phyloP scores from a whole-genome alignment of 1,140 invertebrate genomes.

The Drosophila takahashii region DNA sequence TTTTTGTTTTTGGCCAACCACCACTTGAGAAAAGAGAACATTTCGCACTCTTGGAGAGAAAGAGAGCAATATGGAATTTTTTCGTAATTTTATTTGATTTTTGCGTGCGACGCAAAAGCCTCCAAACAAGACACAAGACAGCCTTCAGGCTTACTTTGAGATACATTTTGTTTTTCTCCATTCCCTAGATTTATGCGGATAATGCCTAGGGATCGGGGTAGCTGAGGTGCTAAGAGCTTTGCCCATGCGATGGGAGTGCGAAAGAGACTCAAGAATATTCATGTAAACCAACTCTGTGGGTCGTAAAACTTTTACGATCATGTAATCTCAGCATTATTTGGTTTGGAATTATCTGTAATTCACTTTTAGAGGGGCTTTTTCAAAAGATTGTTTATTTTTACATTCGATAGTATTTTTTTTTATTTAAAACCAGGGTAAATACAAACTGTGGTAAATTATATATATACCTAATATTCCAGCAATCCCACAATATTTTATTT shows the following conservation, averaged over 20 bases:
- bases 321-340: not conserved
- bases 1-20: constrained; percentile 33
- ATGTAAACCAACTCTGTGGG: not conserved
- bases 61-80: not conserved
- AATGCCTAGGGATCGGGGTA: not conserved
- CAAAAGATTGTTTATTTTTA: not conserved
- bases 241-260: not conserved
- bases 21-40: constrained; percentile 30
- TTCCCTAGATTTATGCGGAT: not conserved
- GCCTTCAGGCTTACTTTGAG: constrained; percentile 6
- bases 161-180: constrained; percentile 14
- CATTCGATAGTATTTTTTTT: not conserved
- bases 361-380: not conserved
- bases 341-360: not conserved
- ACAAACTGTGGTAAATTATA: too few relatives aligned
- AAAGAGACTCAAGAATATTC: not conserved
- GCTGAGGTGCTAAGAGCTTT: constrained; percentile 6
- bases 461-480: too few relatives aligned
- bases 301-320: constrained; percentile 14
- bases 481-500: too few relatives aligned
- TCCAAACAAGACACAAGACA: constrained; percentile 12
- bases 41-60: constrained; percentile 31
- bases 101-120: constrained; percentile 48
- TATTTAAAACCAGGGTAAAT: too few relatives aligned
- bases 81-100: constrained; percentile 24